A percentile compares a stretch with the other conserved stretches of the same genome.
phyloP scores from a whole-genome alignment of 2,888 invertebrate species.

The Chymomyza caudatula region DNA sequence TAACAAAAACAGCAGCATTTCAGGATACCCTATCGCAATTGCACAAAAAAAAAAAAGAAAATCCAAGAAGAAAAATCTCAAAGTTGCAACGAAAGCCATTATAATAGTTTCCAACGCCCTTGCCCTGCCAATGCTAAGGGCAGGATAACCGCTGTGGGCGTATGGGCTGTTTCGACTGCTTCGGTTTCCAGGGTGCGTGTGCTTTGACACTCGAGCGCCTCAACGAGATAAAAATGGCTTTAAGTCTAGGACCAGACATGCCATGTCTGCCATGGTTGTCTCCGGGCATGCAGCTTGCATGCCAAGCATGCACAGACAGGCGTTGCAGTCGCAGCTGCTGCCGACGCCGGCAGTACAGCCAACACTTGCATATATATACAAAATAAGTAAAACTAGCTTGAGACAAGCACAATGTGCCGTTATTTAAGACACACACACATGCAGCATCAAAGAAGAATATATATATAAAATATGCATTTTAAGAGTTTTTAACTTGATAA shows the following conservation, averaged over 20 bases:
- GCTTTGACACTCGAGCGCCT: constrained; percentile 60
- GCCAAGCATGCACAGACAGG: constrained; percentile 30
- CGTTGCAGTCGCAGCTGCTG: not conserved
- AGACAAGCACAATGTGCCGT: not conserved
- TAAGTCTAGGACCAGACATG: constrained; percentile 32
- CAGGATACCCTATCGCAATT: not conserved
- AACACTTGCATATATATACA: not conserved
- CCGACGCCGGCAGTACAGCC: not conserved
- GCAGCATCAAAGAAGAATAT: not conserved
- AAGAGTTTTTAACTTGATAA: constrained; percentile 44
- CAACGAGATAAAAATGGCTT: constrained; percentile 59
- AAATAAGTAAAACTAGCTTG: not conserved
- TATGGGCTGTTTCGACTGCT: not conserved
- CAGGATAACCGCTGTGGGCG: not conserved
- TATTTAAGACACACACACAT: not conserved
- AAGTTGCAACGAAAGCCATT: constrained; percentile 46
- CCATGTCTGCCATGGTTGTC: not conserved
- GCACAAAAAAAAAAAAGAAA: constrained; percentile 31
- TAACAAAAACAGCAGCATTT: not conserved
- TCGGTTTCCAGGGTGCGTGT: not conserved
- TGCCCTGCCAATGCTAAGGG: constrained; percentile 13
- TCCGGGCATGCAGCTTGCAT: constrained; percentile 21
- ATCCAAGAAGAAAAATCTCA: constrained; percentile 33
- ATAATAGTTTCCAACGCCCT: constrained; percentile 62
- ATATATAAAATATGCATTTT: constrained; percentile 51